Evolutionary conservation across 2,113 vertebrate species (phyloP), one percentile per base, ranked within the genome.

Genomic region (Spermophilus dauricus): DNA sequence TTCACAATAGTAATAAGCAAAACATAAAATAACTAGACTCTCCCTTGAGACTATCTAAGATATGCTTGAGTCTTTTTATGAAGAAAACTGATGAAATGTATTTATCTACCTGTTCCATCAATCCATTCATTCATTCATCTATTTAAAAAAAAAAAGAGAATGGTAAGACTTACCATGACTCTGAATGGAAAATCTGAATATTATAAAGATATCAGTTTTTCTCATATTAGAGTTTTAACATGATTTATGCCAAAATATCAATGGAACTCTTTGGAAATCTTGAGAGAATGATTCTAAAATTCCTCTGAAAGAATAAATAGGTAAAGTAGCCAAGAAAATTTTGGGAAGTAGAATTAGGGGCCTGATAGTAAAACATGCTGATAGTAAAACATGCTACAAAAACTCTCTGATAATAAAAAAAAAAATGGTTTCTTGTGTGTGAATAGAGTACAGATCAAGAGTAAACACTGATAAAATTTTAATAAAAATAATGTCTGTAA

Each of bases 261-360:
- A 1, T 86, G 17, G 58, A 39, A 67, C 22, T 77, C 26, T 77
- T 20, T 86, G 58, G 37, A 58, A 92, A 77, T 86, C 48, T 96
- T 86, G 85, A 88, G 45, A 30, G 95, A 92, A 89, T 56, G 28
- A 93, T 82, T 86, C 58, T 82, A 84, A 91, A 93, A 83, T 90
- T 84, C 70, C 30, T 82, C 10, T 81, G 65, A 88, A 92, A 80
- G 72, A 69, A 69, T 88, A 67, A 83, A 73, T 22, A 89, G 26
- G 10, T 82, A 32, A 93, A 95, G 78, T 56, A 70, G 11, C n/a
- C 56, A 89, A 56, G 67, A 85, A 85, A 42, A 70, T 89, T 87
- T 91, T 58, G 65, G 53, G 56, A 88, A 96, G 48, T 26, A 84
- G 67, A 81, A 61, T 78, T 42, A 84, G 45, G 51, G 56, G 28